Conservation (phyloP, 1,140 invertebrate species). For the Drosophila erecta region DNA sequence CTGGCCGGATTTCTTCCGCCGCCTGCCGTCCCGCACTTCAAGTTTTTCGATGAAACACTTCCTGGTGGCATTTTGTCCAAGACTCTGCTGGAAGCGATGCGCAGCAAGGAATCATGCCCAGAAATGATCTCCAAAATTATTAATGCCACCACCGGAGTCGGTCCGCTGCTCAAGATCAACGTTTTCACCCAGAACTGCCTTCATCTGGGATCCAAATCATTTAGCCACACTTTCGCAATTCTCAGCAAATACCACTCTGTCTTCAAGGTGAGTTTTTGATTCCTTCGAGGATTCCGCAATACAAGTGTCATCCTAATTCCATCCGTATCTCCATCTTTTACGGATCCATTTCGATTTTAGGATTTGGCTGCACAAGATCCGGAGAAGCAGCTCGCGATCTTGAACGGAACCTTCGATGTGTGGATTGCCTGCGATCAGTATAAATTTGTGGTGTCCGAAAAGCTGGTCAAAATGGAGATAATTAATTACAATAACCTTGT, state of each 20-base stretch:
- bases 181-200: slow-evolving; percentile 51
- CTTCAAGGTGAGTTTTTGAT: slow-evolving; percentile 37
- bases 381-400: slow-evolving; percentile 20
- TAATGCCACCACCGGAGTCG: not conserved
- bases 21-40: slow-evolving; percentile 90
- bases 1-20: slow-evolving; percentile 92
- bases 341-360: not conserved
- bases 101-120: not conserved
- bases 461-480: slow-evolving; percentile 30
- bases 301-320: too few relatives aligned
- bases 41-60: slow-evolving; percentile 89
- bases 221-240: slow-evolving; percentile 43
- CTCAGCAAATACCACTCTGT: slow-evolving; percentile 33
- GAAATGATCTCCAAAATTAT: slow-evolving; percentile 15
- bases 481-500: slow-evolving; percentile 21
- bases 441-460: slow-evolving; percentile 33
- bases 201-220: slow-evolving; percentile 55
- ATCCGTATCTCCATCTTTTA: not conserved
- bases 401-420: slow-evolving; percentile 43
- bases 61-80: slow-evolving; percentile 42
- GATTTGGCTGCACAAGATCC: not conserved
- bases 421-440: slow-evolving; percentile 48
- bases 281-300: too few relatives aligned
- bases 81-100: slow-evolving; percentile 24
- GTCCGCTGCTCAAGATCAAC: slow-evolving; percentile 34